Percentiles rank a stretch among this genome's conserved stretches.
These are phyloP conservation scores for Tapera naevia DNA, from an alignment of 2,797 vertebrate genomes.

Conservation along the genomic window DNA sequence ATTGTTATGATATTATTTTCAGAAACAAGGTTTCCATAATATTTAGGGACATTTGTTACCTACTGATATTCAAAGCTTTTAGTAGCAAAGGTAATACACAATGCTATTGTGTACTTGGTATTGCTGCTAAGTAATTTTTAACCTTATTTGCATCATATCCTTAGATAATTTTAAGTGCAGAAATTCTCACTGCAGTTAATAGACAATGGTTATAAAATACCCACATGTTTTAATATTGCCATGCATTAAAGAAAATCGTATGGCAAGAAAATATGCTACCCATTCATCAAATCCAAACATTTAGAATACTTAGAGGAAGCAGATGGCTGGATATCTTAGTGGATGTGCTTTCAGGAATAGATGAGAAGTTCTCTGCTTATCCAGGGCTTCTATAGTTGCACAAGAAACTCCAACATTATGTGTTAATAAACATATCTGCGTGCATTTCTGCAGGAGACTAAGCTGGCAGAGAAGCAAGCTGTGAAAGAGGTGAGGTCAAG, in stretches of 20 bases:
- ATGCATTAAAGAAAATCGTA: not conserved
- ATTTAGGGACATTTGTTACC: constrained; percentile 1
- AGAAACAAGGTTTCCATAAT: constrained; percentile 27
- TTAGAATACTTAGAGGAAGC: not conserved
- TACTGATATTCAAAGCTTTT: not conserved
- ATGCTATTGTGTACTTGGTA: not conserved
- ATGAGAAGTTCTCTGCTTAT: not conserved
- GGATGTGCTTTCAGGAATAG: not conserved
- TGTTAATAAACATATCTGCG: not conserved
- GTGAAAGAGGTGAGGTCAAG: not conserved
- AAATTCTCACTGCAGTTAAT: not conserved
- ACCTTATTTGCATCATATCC: not conserved
- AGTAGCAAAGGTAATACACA: not conserved
- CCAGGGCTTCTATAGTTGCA: not conserved
- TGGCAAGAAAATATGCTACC: not conserved
- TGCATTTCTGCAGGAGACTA: not conserved
- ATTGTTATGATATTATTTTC: constrained; percentile 7
- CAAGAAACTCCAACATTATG: not conserved
- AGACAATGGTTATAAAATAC: not conserved
- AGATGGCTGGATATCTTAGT: not conserved
- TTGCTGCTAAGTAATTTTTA: not conserved
- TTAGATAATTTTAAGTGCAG: not conserved
- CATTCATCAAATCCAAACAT: not conserved
- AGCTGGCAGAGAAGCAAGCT: not conserved
- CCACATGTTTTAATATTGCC: not conserved